These are phyloP conservation scores for Melanotaenia nigrans DNA, from an alignment of 2,797 vertebrate species.

Conservation along the genomic window DNA sequence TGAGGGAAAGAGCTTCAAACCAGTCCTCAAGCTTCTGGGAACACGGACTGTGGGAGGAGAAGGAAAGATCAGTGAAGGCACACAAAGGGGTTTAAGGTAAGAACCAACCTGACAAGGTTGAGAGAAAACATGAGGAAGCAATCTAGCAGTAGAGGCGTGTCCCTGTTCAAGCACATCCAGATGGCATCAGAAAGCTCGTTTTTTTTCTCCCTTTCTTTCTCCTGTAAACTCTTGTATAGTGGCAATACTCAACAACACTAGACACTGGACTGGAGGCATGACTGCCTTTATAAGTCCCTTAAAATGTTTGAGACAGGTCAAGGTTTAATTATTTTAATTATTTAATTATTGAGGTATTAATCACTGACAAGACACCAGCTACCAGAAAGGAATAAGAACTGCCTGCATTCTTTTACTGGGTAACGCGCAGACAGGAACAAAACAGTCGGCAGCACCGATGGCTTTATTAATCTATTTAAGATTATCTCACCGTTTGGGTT, in stretches of 20 bases:
- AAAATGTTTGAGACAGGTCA: too few species aligned
- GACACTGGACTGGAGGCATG: background rate
- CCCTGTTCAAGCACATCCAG: constrained; percentile 27
- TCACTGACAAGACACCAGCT: too few species aligned
- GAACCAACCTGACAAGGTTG: constrained; percentile 49
- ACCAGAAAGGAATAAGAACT: too few species aligned
- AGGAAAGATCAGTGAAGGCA: constrained; percentile 7
- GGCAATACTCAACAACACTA: background rate
- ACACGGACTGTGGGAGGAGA: constrained; percentile 82
- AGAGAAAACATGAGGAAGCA: constrained; percentile 63
- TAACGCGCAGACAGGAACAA: background rate
- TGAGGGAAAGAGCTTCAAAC: constrained; percentile 91
- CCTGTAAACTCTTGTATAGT: background rate
- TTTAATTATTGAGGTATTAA: too few species aligned
- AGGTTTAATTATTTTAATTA: too few species aligned
- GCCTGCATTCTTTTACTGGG: too few species aligned
- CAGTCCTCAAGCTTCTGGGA: constrained; percentile 96
- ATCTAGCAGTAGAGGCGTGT: constrained; percentile 48
- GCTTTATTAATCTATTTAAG: too few species aligned
- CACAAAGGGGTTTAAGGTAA: constrained; percentile 44
- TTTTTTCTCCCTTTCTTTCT: constrained; percentile 3
- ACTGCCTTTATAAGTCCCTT: too few species aligned
- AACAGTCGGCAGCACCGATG: too few species aligned
- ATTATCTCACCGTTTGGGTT: too few species aligned
- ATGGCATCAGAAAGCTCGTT: constrained; percentile 40